phyloP scores from a whole-genome alignment of 2,797 vertebrate genomes.

The Anguilla pacifica region DNA sequence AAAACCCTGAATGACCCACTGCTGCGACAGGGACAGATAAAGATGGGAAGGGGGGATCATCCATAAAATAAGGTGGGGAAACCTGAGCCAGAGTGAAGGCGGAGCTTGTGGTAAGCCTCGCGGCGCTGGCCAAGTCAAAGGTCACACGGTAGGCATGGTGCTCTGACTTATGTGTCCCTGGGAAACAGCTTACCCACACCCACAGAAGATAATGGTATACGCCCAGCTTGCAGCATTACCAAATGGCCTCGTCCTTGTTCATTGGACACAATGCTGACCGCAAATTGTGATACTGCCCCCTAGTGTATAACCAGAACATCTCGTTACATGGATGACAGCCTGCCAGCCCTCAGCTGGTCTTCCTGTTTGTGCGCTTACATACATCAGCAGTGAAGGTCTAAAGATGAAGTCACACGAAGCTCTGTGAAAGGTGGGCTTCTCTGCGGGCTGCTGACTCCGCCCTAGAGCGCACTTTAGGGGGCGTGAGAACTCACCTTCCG shows the following conservation, averaged over 20 bases:
- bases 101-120: not conserved
- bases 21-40: too few relatives aligned
- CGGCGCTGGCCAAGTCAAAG: not conserved
- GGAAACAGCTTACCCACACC: not conserved
- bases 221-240: not conserved
- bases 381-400: not conserved
- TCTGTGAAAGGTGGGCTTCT: not conserved
- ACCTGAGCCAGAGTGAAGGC: not conserved
- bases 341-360: not conserved
- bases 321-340: not conserved
- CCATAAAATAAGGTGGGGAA: not conserved
- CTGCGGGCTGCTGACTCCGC: not conserved
- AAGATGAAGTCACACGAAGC: not conserved
- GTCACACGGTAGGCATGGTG: not conserved
- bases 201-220: not conserved
- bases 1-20: conserved; percentile 1
- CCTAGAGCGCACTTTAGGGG: not conserved
- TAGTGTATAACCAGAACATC: not conserved
- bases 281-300: not conserved
- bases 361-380: not conserved
- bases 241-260: not conserved
- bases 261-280: not conserved
- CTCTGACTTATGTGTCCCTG: not conserved
- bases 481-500: conserved; percentile 49
- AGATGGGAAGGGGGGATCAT: not conserved